phyloP scores from a whole-genome alignment of 2,113 vertebrate genomes.

The Salvator merianae region DNA sequence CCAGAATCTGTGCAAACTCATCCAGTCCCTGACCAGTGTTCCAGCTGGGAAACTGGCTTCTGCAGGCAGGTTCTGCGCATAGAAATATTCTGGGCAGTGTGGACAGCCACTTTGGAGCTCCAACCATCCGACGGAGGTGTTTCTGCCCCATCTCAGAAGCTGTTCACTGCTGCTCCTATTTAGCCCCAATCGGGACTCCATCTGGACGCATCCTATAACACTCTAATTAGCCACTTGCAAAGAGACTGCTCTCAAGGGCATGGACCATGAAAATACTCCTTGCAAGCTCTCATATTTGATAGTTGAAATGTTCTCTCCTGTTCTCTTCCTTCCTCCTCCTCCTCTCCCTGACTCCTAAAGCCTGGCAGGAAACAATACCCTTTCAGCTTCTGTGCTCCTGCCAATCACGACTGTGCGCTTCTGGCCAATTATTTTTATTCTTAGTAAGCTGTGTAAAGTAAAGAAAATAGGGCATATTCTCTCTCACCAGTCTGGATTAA shows the following conservation, averaged over 20 bases:
- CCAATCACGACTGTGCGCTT: conserved; percentile 25
- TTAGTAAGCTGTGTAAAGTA: neutral
- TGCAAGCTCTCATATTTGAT: neutral
- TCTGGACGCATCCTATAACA: neutral
- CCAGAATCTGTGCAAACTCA: no score
- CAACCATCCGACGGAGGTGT: no score
- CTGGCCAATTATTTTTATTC: conserved; percentile 61
- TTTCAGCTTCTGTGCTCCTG: conserved; percentile 30
- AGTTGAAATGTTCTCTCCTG: neutral
- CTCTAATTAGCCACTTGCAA: conserved; percentile 22
- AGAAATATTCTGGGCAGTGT: no score
- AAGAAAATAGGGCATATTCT: neutral
- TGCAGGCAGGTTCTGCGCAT: no score
- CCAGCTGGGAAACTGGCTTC: no score
- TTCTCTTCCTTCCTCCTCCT: neutral
- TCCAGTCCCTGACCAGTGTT: no score
- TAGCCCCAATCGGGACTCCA: no score
- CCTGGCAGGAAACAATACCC: rapidly evolving
- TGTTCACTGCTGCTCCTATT: no score
- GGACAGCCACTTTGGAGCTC: no score
- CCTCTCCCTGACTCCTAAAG: neutral
- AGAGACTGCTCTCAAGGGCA: neutral
- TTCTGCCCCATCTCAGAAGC: no score
- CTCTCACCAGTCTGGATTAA: conserved; percentile 14
- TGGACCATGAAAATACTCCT: neutral